Base-by-base conservation (phyloP, 2,888 invertebrate genomes). In the Toxonevra muliebris region DNA sequence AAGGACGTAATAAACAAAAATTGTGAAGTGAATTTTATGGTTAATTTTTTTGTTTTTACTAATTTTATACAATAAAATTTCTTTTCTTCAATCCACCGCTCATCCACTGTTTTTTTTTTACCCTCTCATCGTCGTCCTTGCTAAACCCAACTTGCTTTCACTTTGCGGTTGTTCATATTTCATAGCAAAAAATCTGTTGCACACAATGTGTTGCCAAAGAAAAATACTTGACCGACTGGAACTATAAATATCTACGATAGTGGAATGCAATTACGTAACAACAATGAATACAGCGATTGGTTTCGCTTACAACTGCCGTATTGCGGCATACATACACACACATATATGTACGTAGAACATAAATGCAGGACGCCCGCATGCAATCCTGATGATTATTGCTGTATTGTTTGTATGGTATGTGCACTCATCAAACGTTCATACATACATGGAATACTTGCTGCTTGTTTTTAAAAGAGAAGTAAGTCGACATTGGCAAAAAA, bases 191-290 rank as follows among this genome's bases (percentile, higher is more conserved):
- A 80, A 80, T 79, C 81, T 82, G 82, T 78, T 80, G 76, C 78
- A 17, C 62, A 50, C 69, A 80, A 81, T 81, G 79, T 81, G 82
- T 81, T 77, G 76, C 77, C 76, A 78, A 75, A 65, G 69, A 68
- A 69, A 76, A 77, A 74, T 77, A 77, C 80, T 80, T 80, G 82
- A 81, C 81, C 81, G 79, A 82, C 81, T 81, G 79, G 74, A 76
- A 80, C 80, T 77, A 82, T 82, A 82, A 82, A 82, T 82, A 81
- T 82, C 82, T 76, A 76, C 80, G 80, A 82, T 82, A 82, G 82
- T 79, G 80, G 78, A 82, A 82, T 82, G 82, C 82, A 82, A 82
- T 82, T 82, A 82, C 80, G 80, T 80, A 81, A 76, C 81, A 82
- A 82, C 79, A 82, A 82, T 82, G 80, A 82, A 82, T 78, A 79